Evolutionary conservation across 2,888 invertebrate species (phyloP).

Genomic region (Masnerella sp.): DNA sequence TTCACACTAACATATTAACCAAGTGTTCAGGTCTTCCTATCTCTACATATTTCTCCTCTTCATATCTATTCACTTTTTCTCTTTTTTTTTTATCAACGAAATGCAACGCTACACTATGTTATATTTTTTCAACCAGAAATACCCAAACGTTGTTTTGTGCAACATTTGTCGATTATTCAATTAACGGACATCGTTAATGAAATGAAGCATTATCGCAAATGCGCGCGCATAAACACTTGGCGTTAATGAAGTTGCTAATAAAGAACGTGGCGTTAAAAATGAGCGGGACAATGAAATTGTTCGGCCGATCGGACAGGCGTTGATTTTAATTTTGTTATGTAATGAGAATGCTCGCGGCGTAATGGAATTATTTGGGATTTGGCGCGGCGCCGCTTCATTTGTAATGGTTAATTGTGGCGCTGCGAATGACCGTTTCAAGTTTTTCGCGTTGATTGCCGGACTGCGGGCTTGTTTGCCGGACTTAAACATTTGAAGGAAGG

Average conservation of each 20-base stretch:
- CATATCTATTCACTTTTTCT: too few relatives aligned
- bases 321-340: slow-evolving; percentile 21
- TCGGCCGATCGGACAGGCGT: background rate
- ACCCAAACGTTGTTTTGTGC: too few relatives aligned
- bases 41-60: too few relatives aligned
- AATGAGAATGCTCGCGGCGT: background rate
- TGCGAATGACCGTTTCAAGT: slow-evolving; percentile 6
- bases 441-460: background rate
- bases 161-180: too few relatives aligned
- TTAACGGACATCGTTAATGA: too few relatives aligned
- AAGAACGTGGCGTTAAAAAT: slow-evolving; percentile 5
- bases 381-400: background rate
- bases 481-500: slow-evolving; percentile 8
- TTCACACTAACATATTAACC: slow-evolving; percentile 2
- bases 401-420: background rate
- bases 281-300: background rate
- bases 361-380: slow-evolving; percentile 7
- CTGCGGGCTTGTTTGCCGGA: slow-evolving; percentile 4
- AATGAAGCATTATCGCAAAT: too few relatives aligned
- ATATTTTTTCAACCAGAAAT: too few relatives aligned
- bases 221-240: too few relatives aligned
- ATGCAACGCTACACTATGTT: too few relatives aligned
- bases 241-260: background rate
- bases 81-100: too few relatives aligned
- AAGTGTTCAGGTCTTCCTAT: too few relatives aligned